A percentile compares a stretch with the other conserved stretches of the same genome.
Evolutionary conservation across 2,797 vertebrate species (phyloP).

Genomic region (Darevskia mixta): DNA sequence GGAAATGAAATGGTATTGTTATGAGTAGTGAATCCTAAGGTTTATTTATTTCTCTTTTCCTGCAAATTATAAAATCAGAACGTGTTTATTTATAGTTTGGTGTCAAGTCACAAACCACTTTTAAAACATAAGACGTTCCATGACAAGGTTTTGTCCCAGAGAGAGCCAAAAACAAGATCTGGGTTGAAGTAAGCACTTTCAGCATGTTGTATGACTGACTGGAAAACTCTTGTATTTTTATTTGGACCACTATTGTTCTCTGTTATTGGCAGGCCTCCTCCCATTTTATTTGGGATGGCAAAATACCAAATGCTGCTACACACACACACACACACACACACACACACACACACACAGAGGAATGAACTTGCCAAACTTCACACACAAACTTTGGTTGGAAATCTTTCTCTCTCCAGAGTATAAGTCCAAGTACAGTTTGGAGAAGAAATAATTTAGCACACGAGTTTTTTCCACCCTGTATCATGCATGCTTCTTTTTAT

Average conservation of each 20-base stretch:
- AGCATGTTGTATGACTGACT: slow-evolving; percentile 23
- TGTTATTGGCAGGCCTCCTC: slow-evolving; percentile 65
- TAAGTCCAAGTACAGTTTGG: slow-evolving; percentile 6
- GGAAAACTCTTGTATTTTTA: slow-evolving; percentile 56
- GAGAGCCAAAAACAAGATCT: slow-evolving; percentile 43
- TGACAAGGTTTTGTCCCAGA: slow-evolving; percentile 36
- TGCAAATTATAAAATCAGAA: not conserved
- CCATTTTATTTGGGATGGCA: slow-evolving; percentile 70
- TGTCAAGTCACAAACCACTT: not conserved
- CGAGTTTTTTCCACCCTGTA: slow-evolving; percentile 31
- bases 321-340: slow-evolving; percentile 13
- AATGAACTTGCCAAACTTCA: slow-evolving; percentile 51
- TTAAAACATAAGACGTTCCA: slow-evolving; percentile 1
- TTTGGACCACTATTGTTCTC: slow-evolving; percentile 63
- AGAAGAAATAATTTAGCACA: slow-evolving; percentile 37
- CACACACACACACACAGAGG: not conserved
- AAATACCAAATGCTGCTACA: slow-evolving; percentile 55
- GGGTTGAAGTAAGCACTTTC: slow-evolving; percentile 46
- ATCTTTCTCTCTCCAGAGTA: not conserved
- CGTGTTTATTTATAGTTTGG: not conserved
- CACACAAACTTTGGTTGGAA: slow-evolving; percentile 37
- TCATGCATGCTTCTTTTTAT: slow-evolving; percentile 22
- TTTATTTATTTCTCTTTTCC: not conserved
- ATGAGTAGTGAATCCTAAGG: not conserved
- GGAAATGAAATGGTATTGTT: not conserved